Conservation (phyloP, 2,113 vertebrate species). For the Nannobrachium achirus region DNA sequence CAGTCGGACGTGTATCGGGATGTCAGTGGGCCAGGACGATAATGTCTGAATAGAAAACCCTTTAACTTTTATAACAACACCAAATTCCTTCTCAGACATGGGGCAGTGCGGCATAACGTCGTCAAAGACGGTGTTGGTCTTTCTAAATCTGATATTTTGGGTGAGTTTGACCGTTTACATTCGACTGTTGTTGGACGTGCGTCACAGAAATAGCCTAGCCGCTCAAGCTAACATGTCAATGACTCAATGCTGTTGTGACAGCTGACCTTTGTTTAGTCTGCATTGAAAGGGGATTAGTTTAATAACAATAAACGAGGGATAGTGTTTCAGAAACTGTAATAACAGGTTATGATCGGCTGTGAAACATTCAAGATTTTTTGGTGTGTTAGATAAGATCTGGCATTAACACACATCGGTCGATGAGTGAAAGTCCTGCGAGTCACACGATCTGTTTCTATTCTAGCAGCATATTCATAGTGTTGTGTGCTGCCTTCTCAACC, state of each 20-base stretch:
- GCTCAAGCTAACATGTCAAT: conserved; percentile 31
- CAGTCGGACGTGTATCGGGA: conserved; percentile 25
- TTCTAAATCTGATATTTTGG: conserved; percentile 91
- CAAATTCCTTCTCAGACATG: conserved; percentile 32
- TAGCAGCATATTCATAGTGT: too few species aligned
- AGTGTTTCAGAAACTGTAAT: too few species aligned
- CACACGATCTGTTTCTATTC: too few species aligned
- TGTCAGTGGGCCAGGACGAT: conserved; percentile 17
- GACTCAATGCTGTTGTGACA: not conserved
- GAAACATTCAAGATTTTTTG: too few species aligned
- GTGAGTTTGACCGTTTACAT: conserved; percentile 65
- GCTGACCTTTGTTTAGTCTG: not conserved
- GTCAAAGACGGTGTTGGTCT: conserved; percentile 90
- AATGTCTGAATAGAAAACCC: conserved; percentile 43
- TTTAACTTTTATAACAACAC: not conserved
- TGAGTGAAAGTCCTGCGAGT: too few species aligned
- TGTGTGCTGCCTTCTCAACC: conserved; percentile 33
- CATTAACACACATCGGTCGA: too few species aligned
- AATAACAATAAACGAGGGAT: too few species aligned
- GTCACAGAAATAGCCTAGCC: conserved; percentile 30
- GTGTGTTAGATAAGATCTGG: too few species aligned
- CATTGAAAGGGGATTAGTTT: too few species aligned
- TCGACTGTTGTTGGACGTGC: conserved; percentile 26
- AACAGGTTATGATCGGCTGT: too few species aligned
- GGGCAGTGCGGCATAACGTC: conserved; percentile 88